Percentiles rank a stretch among this genome's conserved stretches.
phyloP scores from a whole-genome alignment of 2,797 vertebrate genomes.

The Onychomys leucogaster region DNA sequence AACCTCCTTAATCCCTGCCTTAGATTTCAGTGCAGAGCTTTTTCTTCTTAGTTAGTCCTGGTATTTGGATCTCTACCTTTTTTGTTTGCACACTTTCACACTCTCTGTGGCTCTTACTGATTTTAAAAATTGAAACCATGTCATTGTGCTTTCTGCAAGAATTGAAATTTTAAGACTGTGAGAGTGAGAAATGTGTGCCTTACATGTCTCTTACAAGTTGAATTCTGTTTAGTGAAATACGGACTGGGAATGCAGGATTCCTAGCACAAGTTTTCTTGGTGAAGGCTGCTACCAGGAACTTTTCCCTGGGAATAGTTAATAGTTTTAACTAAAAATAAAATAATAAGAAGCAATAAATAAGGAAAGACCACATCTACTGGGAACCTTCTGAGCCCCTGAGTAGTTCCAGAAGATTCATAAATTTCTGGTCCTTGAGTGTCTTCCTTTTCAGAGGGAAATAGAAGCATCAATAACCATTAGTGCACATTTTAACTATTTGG shows the following conservation, averaged over 20 bases:
- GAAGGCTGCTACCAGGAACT: slow-evolving; percentile 79
- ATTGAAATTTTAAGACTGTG: slow-evolving; percentile 50
- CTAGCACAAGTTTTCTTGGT: slow-evolving; percentile 77
- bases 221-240: slow-evolving; percentile 52
- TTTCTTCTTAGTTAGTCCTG: not conserved
- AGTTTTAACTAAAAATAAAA: slow-evolving; percentile 79
- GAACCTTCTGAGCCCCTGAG: slow-evolving; percentile 63
- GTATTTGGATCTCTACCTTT: not conserved
- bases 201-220: slow-evolving; percentile 61
- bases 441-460: slow-evolving; percentile 84
- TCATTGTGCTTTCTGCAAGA: slow-evolving; percentile 52
- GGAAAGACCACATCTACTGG: slow-evolving; percentile 67
- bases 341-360: slow-evolving; percentile 53
- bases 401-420: slow-evolving; percentile 66
- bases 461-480: slow-evolving; percentile 81
- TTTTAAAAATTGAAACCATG: slow-evolving; percentile 55
- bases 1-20: not conserved
- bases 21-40: not conserved
- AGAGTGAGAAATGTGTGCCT: not conserved
- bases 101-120: slow-evolving; percentile 28
- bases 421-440: slow-evolving; percentile 73
- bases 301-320: slow-evolving; percentile 72
- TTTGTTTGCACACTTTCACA: slow-evolving; percentile 26
- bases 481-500: slow-evolving; percentile 84
- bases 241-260: slow-evolving; percentile 33